Conservation (phyloP, 2,113 vertebrate species). For the Hemiprocne comata region DNA sequence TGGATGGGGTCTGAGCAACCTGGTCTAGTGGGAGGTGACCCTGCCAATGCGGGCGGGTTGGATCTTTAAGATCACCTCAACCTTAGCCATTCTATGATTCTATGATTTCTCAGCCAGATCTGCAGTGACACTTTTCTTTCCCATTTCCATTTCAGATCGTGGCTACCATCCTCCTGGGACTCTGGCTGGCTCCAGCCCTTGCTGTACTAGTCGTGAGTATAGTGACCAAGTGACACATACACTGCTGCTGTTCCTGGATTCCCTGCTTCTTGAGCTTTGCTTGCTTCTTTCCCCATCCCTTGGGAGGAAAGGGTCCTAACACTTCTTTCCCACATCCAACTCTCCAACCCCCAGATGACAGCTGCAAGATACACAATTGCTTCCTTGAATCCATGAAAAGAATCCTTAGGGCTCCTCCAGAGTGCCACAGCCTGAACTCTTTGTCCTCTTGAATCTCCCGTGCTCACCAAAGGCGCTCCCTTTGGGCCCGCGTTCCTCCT, state of each 20-base stretch:
- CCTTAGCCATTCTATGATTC: too few species aligned
- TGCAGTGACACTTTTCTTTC: neutral
- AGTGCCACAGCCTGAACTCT: too few species aligned
- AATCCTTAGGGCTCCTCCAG: neutral
- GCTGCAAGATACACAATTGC: too few species aligned
- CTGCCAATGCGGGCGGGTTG: too few species aligned
- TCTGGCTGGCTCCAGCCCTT: constrained; percentile 29
- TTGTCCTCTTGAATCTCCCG: too few species aligned
- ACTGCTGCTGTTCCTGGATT: neutral
- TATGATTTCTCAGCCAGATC: too few species aligned
- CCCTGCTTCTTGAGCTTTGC: neutral
- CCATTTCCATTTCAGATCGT: constrained; percentile 49
- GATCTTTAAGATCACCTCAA: too few species aligned
- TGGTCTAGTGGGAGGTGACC: too few species aligned
- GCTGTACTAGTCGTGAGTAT: constrained; percentile 1
- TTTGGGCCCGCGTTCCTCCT: neutral
- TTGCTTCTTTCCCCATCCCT: neutral
- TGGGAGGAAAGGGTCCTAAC: neutral
- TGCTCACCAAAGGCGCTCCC: neutral
- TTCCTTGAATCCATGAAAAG: neutral
- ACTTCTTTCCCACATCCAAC: neutral
- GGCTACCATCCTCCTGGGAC: constrained; percentile 22
- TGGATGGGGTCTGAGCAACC: too few species aligned
- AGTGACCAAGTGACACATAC: too few species aligned
- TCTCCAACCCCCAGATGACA: too few species aligned